Base-by-base conservation (phyloP, 2,888 invertebrate species). In the Sarcophaga rosellei region DNA sequence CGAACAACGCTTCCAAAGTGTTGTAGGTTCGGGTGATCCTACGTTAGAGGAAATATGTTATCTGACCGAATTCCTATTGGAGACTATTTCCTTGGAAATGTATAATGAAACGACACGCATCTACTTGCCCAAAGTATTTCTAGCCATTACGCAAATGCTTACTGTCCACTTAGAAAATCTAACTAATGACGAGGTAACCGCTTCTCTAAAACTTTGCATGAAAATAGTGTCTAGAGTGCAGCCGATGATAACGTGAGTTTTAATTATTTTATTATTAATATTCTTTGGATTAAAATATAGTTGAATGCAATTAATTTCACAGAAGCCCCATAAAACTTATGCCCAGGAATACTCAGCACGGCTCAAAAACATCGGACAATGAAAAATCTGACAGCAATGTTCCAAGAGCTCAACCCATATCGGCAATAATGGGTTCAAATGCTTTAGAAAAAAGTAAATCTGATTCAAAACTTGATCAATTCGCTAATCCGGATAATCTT, bases 31-130 rank as follows among this genome's bases (percentile, higher is more conserved):
- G 63, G 96, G 95, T 1, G 94, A 94, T 89, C 96, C 96, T 0
- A 94, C 94, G 88, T 93, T 96, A n/a, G 92, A 94, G 76, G 96
- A 97, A 94, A 94, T 96, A 68, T 97, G 97, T 90, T 94, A 94
- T 68, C 92, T 97, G 62, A 95, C 96, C 11, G 96, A 96, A 92
- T 97, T 96, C 91, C 93, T 97, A 8, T 92, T 97, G 74, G 97
- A 97, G 87, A 95, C 96, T 53, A 96, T 97, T 75, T 95, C 96
- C 0, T 93, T 96, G 89, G 97, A 97, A 92, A 95, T 96, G 72
- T 96, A 96, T 89, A 94, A 95, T 72, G 96, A 97, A 91, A 96
- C 96, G 25, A 96, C 96, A 10, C 95, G 96, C 11, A 95, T 96
- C 88, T 96, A 97, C 91, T 93, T 97, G 79, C 97, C 97, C n/a